Base-by-base conservation (phyloP, 2,113 vertebrate genomes). In the Alaudala cheleensis region DNA sequence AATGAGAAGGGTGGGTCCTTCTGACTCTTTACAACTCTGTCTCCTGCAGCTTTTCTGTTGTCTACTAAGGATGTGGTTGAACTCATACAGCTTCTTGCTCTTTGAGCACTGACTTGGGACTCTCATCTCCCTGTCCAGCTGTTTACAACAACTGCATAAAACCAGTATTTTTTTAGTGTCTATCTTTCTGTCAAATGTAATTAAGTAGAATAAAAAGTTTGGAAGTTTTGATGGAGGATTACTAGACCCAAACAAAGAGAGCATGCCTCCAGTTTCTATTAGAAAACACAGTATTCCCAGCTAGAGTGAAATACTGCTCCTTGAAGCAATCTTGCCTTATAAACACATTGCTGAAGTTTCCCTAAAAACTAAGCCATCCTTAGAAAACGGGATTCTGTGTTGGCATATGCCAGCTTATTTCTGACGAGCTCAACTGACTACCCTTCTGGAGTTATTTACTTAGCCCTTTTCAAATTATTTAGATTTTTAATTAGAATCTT, bases 401-500 rank as follows among this genome's bases (percentile, higher is more conserved):
- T 90, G 88, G 72, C 90, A 88, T 90, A 86, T 94, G 92, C 72
- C 88, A 94, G 26, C 2, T 1, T 94, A 51, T 73, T 93, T 92
- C 82, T 81, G 76, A 92, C 4, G 12, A 96, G 71, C 88, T 93
- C 7, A 2, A 29, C 88, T 81, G 71, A 88, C 72, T 92, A 70
- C 12, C 86, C 91, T 96, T 96, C 85, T 96, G 90, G 80, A 96
- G 56, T 88, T 86, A 93, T 88, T 90, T 86, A 86, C 92, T 83
- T 96, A 90, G 61, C 40, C 60, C 23, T 60, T 95, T 86, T 84
- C 65, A 92, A 79, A 79, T 93, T 93, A 88, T 93, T 92, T 90
- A 69, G 57, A 64, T 92, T 96, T 92, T 95, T 96, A 96, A 90
- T 96, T 93, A 95, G 92, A 93, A 88, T 72, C 73, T 90, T 0